These are phyloP conservation scores for Numenius phaeopus DNA, from an alignment of 2,797 vertebrate species.

Conservation along the genomic window DNA sequence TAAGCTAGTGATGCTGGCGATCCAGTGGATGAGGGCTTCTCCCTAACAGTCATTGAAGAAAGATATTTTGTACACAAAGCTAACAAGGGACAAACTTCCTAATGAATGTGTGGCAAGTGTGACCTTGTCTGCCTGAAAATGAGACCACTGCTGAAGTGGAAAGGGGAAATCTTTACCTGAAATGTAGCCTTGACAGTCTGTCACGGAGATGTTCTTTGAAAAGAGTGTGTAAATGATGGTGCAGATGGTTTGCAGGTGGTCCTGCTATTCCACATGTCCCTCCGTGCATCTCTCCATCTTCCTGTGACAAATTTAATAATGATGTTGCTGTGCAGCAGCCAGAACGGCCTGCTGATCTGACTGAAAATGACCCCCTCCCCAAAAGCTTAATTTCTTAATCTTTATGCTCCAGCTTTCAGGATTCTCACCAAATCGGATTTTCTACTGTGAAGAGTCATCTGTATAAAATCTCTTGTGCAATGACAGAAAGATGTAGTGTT, in stretches of 20 bases:
- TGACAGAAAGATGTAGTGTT: background rate
- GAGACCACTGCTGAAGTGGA: background rate
- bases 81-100: background rate
- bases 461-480: background rate
- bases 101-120: background rate
- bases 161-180: background rate
- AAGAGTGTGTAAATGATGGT: background rate
- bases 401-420: background rate
- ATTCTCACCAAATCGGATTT: background rate
- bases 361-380: background rate
- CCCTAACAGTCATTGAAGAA: background rate
- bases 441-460: background rate
- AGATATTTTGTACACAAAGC: background rate
- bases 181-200: background rate
- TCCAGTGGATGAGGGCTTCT: background rate
- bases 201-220: background rate
- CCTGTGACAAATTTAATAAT: background rate
- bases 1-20: background rate
- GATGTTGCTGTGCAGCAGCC: background rate
- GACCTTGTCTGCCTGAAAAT: background rate
- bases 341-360: background rate
- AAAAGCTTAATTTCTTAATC: background rate
- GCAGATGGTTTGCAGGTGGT: background rate
- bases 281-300: background rate
- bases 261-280: background rate